Base-by-base conservation (phyloP, 2,113 vertebrate species). In the Fregetta grallaria region DNA sequence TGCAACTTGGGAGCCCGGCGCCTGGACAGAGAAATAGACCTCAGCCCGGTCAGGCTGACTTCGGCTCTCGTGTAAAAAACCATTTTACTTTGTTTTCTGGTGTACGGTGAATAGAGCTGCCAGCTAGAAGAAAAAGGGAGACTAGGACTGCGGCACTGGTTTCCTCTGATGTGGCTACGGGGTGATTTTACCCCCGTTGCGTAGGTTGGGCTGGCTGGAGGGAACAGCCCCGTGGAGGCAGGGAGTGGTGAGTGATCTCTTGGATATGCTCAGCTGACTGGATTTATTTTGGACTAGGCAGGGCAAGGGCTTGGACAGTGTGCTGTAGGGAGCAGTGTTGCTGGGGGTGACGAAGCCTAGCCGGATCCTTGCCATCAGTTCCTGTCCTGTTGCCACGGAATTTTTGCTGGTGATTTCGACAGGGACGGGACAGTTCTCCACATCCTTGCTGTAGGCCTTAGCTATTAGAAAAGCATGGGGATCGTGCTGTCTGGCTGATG, bases 181-280 rank as follows among this genome's bases (percentile, higher is more conserved):
- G n/a, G 22, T 70, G 58, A 23, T 52, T 91, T 92, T 79, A 21
- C 8, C 52, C n/a, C 4, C 1, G 0, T 10, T 52, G 32, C 0
- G 0, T 42, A 34, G 70, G 25, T 9, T n/a, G 62, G 62, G 52
- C 67, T 76, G 90, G 73, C 47, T 82, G 66, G 9, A 19, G 56
- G 0, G 1, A 53, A 36, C 26, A n/a, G 75, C 58, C 49, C 50
- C 0, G 0, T 16, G 32, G 38, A 58, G 45, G 50, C 75, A 86
- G 80, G 72, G 27, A 59, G 86, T 84, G 88, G 61, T 6, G 7
- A 67, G 32, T 36, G 92, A 84, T 55, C 67, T 70, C 88, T 78
- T 30, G 68, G 65, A 8, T 84, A 4, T 67, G 79, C 61, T 92
- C 83, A 84, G 59, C 86, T 93, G 86, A 16, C 61, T 11, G 59